Conservation (phyloP, 1,140 invertebrate genomes). For the Vollenhovia emeryi region DNA sequence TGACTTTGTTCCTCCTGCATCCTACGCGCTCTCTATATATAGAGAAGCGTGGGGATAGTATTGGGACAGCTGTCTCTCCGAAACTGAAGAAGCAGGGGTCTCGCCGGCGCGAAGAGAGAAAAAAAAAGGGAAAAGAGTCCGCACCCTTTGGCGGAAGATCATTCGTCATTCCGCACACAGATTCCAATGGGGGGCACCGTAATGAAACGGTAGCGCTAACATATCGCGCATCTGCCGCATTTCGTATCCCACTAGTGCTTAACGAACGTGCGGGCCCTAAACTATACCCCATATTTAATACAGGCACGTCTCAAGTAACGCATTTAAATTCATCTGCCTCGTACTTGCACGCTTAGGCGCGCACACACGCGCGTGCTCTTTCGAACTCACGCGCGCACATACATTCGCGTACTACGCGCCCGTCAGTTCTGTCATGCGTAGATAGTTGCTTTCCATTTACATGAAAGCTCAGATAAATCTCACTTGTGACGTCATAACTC, state of each 20-base stretch:
- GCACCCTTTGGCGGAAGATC: slow-evolving; percentile 66
- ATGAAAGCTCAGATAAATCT: no score
- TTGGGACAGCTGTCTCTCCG: slow-evolving; percentile 72
- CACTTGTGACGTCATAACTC: no score
- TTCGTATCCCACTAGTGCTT: background rate
- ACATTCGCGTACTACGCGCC: no score
- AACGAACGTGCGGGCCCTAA: background rate
- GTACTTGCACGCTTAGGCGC: no score
- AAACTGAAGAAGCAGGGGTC: slow-evolving; percentile 63
- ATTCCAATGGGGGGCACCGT: slow-evolving; percentile 64
- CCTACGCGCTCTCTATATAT: slow-evolving; percentile 68
- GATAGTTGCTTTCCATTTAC: no score
- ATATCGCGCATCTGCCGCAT: background rate
- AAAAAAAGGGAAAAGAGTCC: slow-evolving; percentile 28
- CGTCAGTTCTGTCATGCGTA: no score
- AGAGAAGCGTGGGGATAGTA: slow-evolving; percentile 65
- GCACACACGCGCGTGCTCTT: no score
- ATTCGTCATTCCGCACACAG: slow-evolving; percentile 70
- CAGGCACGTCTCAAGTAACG: background rate
- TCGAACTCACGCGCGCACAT: no score
- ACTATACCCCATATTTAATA: background rate
- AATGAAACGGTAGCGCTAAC: slow-evolving; percentile 33
- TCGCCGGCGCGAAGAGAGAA: slow-evolving; percentile 16
- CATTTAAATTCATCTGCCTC: background rate
- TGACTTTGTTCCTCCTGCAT: slow-evolving; percentile 74